Base-by-base conservation (phyloP, 1,140 invertebrate species). In the Teleopsis dalmanni region DNA sequence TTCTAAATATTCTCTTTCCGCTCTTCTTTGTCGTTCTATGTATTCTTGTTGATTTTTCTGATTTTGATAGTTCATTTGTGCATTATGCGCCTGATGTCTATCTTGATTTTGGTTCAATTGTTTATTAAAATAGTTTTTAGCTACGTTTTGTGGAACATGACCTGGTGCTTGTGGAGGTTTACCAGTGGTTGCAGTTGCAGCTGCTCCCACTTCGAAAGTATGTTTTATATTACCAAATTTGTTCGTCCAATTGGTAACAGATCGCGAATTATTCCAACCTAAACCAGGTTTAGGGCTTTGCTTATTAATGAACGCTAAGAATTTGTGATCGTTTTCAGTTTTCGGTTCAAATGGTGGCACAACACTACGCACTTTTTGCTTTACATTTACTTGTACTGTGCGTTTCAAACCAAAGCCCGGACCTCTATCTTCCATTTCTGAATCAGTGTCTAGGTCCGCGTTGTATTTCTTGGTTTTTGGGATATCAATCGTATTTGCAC, bases 401-500 rank as follows among this genome's bases (percentile, higher is more conserved):
- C 77, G 72, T 36, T 77, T 68, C 0, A 82, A 56, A 0, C 78
- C 73, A 16, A 75, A 57, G 27, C 45, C 61, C 43, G 52, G 60
- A 18, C 59, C 70, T 44, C 52, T 63, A 57, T 64, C 57, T 50
- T 75, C 57, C 63, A 54, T 23, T 13, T 69, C 65, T 10, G 65
- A 66, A 40, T 69, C 65, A 8, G 53, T 62, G 23, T 69, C 65
- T 29, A 60, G 56, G 13, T 68, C 54, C 2, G 51, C 34, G 35
- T 53, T 56, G 4, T 56, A 66, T 43, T 59, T 63, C 41, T 66
- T 64, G 0, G 57, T 82, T 60, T 85, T 86, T 1, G 87, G 86
- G 60, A 91, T 88, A 59, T 91, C 87, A 50, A 91, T 88, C 3
- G 88, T 91, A 50, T 91, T 91, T 0, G 87, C 87, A 19, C 88